Evolutionary conservation across 2,888 invertebrate species (phyloP).

Genomic region (Oscheius sp.): DNA sequence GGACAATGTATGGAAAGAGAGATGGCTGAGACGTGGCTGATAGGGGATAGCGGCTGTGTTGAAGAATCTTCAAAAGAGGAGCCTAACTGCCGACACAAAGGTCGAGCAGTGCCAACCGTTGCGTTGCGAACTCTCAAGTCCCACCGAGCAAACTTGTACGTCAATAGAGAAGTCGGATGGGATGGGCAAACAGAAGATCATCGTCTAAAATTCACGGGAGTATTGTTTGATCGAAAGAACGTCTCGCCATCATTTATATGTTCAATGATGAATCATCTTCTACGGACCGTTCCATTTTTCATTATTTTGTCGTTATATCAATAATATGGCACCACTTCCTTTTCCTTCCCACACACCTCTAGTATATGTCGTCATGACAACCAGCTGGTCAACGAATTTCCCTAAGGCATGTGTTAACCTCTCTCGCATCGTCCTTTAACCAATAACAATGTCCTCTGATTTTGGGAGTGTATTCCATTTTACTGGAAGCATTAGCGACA

Average conservation of each 20-base stretch:
- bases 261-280: background rate
- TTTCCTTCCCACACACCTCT: too few species aligned
- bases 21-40: too few species aligned
- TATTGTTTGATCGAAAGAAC: too few species aligned
- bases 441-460: slow-evolving; percentile 1
- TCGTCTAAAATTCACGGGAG: too few species aligned
- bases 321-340: too few species aligned
- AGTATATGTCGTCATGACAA: background rate
- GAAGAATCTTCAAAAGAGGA: too few species aligned
- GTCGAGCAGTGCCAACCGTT: background rate
- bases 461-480: slow-evolving; percentile 19
- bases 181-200: slow-evolving; percentile 6
- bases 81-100: background rate
- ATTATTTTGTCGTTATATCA: too few species aligned
- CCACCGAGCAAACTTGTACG: slow-evolving; percentile 14
- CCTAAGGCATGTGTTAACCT: background rate
- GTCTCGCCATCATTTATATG: too few species aligned
- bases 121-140: background rate
- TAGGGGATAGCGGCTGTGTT: too few species aligned
- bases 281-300: too few species aligned
- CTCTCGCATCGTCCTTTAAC: too few species aligned
- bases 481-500: slow-evolving; percentile 6
- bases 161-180: background rate
- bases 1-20: too few species aligned
- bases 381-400: background rate